Conservation (phyloP, 2,888 invertebrate species). For the Baccha elongata region DNA sequence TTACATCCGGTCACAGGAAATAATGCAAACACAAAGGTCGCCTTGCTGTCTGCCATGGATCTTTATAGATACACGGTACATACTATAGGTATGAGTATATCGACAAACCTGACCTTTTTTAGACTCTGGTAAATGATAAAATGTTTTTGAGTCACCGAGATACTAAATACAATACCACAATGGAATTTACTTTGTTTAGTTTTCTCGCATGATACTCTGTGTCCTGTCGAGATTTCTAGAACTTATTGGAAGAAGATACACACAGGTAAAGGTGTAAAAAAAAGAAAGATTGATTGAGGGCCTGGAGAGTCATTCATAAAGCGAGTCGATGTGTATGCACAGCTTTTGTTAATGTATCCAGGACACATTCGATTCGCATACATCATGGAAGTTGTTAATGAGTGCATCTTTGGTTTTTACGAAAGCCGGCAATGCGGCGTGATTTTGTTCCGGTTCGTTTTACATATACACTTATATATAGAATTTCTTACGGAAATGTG, state of each 20-base stretch:
- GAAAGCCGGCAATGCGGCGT: neutral
- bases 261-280: constrained; percentile 66
- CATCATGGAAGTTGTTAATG: constrained; percentile 61
- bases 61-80: neutral
- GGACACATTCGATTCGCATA: constrained; percentile 64
- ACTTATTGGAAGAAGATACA: constrained; percentile 42
- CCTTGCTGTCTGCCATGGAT: constrained; percentile 44
- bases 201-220: constrained; percentile 3
- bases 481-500: constrained; percentile 38
- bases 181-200: constrained; percentile 46
- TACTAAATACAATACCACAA: constrained; percentile 62
- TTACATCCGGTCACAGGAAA: constrained; percentile 71
- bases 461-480: too few species aligned
- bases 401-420: constrained; percentile 25
- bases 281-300: constrained; percentile 34
- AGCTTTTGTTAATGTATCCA: constrained; percentile 48
- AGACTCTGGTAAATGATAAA: constrained; percentile 10
- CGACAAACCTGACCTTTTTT: constrained; percentile 54
- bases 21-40: constrained; percentile 63
- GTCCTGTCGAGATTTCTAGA: constrained; percentile 29
- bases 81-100: neutral
- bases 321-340: constrained; percentile 52
- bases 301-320: constrained; percentile 42
- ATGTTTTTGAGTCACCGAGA: constrained; percentile 25
- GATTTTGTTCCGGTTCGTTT: constrained; percentile 45